Evolutionary conservation across 53 echinoderm and acorn worm genomes (phyloP), one percentile per base, ranked within the genome.

Genomic region (Pentamera pediparva): DNA sequence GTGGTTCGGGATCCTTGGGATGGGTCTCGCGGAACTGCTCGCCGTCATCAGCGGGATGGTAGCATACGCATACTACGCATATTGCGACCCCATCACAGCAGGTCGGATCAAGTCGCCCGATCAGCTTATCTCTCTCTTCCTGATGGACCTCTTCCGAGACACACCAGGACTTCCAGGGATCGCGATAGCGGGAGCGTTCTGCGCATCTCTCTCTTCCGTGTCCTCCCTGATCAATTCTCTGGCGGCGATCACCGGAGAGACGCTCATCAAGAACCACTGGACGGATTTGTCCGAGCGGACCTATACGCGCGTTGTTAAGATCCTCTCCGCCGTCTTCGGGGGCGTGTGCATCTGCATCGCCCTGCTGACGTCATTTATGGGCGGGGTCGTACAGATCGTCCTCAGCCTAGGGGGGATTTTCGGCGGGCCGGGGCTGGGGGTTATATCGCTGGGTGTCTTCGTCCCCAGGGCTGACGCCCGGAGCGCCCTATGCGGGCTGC

Each of bases 161-260:
- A 53, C 65, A 25, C 83, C 88, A 2, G 88, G 88, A 4, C 60
- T 87, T n/a, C 57, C 88, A 15, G 88, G 88, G 12, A 36, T 87
- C 19, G 83, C 83, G 52, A 83, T 79, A 22, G 69, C 88, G 13
- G 75, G 81, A 22, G 70, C 79, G 31, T 75, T 87, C 53, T 83
- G 88, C 39, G 88, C 83, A 9, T 83, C 88, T 8, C 61, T 87
- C 33, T 83, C 82, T 53, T 87, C 88, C 4, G 51, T 83, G 13
- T 88, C 88, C 12, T 88, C 88, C 0, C 54, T 74, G 18, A 35
- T 88, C 9, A 88, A 88, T 35, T 63, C 79, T 8, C 69, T 88
- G 30, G 82, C 83, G 2, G 88, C 88, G 33, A 70, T 88, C 17
- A 83, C 79, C 0, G 59, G 78, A 3, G 83, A 88, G 56, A 83